Evolutionary conservation across 1,140 invertebrate species (phyloP).

Genomic region (Hestina assimilis): DNA sequence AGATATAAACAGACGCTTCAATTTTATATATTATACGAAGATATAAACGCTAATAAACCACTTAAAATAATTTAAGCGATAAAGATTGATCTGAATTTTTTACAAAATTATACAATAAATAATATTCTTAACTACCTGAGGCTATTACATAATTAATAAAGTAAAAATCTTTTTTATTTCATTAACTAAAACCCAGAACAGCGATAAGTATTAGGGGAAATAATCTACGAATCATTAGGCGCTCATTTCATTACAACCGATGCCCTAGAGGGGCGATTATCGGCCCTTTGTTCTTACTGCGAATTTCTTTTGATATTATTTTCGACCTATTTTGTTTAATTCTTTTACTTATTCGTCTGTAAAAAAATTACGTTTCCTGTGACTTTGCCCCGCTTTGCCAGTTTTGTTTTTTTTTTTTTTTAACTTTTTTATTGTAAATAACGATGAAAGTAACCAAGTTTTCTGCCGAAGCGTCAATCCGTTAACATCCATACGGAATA

Average conservation of each 20-base stretch:
- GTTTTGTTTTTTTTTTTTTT: no score
- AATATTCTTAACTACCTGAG: neutral
- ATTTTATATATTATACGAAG: no score
- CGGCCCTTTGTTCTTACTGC: slow-evolving; percentile 25
- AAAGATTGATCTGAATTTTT: no score
- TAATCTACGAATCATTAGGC: slow-evolving; percentile 52
- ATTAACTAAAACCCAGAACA: slow-evolving; percentile 12
- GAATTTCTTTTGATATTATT: slow-evolving; percentile 14
- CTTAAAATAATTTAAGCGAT: no score
- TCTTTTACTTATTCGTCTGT: neutral
- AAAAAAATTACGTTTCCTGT: neutral
- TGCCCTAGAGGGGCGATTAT: slow-evolving; percentile 40
- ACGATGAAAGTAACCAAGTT: no score
- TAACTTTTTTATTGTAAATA: no score
- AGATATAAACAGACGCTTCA: no score
- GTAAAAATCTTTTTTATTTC: slow-evolving; percentile 7
- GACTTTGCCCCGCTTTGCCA: no score
- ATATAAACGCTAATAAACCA: no score
- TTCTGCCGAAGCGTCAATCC: no score
- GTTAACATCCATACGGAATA: no score
- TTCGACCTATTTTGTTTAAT: neutral
- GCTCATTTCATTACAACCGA: slow-evolving; percentile 41
- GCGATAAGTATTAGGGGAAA: slow-evolving; percentile 37
- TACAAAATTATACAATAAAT: neutral
- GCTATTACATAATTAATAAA: neutral